Conservation (phyloP, 1,140 invertebrate species). For the Sinonovacula constricta region DNA sequence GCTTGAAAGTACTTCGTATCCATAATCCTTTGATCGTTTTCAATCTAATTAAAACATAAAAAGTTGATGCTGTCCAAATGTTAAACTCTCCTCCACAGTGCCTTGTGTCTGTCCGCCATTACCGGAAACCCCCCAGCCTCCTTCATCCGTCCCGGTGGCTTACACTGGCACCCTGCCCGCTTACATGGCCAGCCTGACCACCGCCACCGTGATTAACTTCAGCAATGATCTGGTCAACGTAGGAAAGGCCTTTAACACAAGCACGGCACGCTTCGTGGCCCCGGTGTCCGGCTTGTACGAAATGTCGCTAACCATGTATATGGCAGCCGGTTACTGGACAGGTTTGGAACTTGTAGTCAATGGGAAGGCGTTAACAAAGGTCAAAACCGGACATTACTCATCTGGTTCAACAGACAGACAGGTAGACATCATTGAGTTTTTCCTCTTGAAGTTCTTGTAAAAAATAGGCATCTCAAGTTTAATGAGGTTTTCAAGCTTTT, state of each 20-base stretch:
- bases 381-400: conserved; percentile 34
- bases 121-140: not conserved
- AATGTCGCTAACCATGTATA: conserved; percentile 34
- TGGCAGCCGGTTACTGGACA: conserved; percentile 6
- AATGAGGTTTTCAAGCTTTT: too few relatives aligned
- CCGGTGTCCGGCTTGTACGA: conserved; percentile 40
- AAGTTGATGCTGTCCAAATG: not conserved
- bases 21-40: too few relatives aligned
- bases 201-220: conserved; percentile 27
- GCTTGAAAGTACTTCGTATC: too few relatives aligned
- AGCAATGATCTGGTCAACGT: conserved; percentile 29
- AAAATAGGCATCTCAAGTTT: too few relatives aligned
- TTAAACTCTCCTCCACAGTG: conserved; percentile 21
- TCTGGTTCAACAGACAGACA: conserved; percentile 13
- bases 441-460: too few relatives aligned
- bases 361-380: conserved; percentile 14
- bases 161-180: conserved; percentile 20
- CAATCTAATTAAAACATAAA: not conserved
- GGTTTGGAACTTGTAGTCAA: conserved; percentile 29
- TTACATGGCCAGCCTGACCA: conserved; percentile 16
- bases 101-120: conserved; percentile 18
- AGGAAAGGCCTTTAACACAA: conserved; percentile 11
- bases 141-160: not conserved
- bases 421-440: too few relatives aligned
- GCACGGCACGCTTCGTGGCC: conserved; percentile 22